These are phyloP conservation scores for Melitaea athalia DNA, from an alignment of 2,888 invertebrate genomes.

Conservation along the genomic window DNA sequence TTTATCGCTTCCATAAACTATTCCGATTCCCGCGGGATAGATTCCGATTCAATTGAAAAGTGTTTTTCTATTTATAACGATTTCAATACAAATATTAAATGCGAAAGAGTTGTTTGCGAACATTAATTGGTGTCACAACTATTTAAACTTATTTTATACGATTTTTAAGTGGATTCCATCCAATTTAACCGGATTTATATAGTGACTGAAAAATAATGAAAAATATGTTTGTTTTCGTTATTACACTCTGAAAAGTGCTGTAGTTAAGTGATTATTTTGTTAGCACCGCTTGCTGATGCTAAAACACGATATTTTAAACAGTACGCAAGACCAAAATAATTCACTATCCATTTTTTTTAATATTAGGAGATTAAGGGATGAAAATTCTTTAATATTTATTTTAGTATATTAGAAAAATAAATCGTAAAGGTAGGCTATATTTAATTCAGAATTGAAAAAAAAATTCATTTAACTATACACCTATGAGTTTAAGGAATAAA, in stretches of 20 bases:
- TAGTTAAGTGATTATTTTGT: background rate
- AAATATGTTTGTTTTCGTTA: background rate
- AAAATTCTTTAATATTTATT: no score
- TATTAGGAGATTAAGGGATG: no score
- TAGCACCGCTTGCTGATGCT: no score
- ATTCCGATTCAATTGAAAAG: conserved; percentile 12
- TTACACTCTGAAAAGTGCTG: background rate
- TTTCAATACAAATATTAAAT: conserved; percentile 12
- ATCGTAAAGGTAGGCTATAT: no score
- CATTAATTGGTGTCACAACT: conserved; percentile 24
- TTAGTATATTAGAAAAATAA: no score
- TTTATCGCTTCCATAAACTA: conserved; percentile 15
- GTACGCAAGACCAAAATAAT: no score
- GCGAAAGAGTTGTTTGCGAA: conserved; percentile 21
- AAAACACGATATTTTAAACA: no score
- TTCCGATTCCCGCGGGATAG: conserved; percentile 10
- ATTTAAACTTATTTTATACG: conserved; percentile 12
- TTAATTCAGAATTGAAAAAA: no score
- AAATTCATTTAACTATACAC: no score
- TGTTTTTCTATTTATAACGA: conserved; percentile 16
- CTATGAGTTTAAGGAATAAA: no score
- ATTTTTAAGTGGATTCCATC: conserved; percentile 16
- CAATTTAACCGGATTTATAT: conserved; percentile 15
- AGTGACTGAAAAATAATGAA: conserved; percentile 3
- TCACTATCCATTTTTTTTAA: no score